Evolutionary conservation across 1,140 invertebrate species (phyloP).

Genomic region (Papilio polyxenes): DNA sequence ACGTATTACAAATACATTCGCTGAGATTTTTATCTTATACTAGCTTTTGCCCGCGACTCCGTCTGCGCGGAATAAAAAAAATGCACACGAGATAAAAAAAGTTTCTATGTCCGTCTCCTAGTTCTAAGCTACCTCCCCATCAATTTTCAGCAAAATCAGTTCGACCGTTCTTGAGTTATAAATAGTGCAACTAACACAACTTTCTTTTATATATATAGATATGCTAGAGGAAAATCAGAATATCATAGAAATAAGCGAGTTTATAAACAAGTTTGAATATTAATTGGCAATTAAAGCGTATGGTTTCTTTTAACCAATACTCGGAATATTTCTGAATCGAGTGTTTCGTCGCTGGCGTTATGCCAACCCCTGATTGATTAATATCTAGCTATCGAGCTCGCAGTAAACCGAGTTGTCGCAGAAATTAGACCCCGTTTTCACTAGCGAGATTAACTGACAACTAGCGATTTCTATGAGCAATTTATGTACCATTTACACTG

Average conservation of each 20-base stretch:
- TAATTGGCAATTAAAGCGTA: constrained; percentile 13
- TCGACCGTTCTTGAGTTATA: too few species aligned
- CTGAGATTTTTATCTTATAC: neutral
- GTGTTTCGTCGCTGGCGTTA: neutral
- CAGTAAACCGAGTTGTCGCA: constrained; percentile 7
- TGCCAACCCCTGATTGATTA: constrained; percentile 1
- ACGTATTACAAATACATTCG: neutral
- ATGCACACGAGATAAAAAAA: too few species aligned
- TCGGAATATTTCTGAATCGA: constrained; percentile 16
- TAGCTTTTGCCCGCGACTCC: too few species aligned
- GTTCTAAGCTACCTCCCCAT: too few species aligned
- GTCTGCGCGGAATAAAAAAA: too few species aligned
- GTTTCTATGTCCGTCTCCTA: too few species aligned
- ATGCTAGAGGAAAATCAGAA: neutral
- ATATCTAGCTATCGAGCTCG: neutral
- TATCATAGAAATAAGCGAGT: neutral
- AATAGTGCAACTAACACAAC: too few species aligned
- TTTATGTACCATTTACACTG: too few species aligned
- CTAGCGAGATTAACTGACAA: too few species aligned
- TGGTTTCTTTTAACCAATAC: neutral
- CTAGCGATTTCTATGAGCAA: too few species aligned
- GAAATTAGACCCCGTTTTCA: neutral
- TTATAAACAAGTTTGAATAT: neutral
- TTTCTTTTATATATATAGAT: too few species aligned
- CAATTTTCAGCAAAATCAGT: too few species aligned